Conservation (phyloP, 1,140 invertebrate species). For the Drosophila tristis region DNA sequence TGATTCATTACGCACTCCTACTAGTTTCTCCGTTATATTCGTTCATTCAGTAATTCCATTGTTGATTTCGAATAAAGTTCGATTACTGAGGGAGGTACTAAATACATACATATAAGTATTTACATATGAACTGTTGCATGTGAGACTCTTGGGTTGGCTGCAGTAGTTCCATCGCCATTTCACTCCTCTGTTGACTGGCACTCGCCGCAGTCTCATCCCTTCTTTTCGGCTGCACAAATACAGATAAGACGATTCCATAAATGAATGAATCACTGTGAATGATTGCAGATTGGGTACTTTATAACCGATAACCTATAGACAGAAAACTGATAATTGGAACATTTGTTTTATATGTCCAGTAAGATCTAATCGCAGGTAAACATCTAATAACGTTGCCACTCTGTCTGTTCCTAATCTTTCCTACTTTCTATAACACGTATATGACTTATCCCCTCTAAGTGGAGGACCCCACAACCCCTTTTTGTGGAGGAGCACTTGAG, state of each 20-base stretch:
- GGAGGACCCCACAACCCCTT: neutral
- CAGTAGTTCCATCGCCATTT: constrained; percentile 7
- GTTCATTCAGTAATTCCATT: neutral
- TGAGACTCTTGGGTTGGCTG: no score
- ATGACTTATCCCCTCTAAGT: constrained; percentile 23
- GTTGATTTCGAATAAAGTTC: constrained; percentile 1
- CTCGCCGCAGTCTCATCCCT: neutral
- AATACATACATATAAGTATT: no score
- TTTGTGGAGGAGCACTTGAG: neutral
- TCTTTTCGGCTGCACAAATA: constrained; percentile 23
- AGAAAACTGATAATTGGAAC: neutral
- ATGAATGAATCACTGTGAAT: no score
- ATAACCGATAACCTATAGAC: no score
- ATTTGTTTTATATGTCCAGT: no score
- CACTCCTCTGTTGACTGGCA: constrained; percentile 13
- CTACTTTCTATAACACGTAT: constrained; percentile 10
- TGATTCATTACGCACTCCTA: constrained; percentile 33
- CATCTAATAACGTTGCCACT: constrained; percentile 19
- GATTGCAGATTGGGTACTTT: no score
- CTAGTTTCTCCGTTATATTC: constrained; percentile 16
- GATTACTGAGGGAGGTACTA: no score
- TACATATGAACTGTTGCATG: no score
- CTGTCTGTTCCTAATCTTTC: constrained; percentile 12
- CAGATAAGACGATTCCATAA: neutral
- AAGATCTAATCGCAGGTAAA: no score